A percentile compares a stretch with the other conserved stretches of the same genome.
phyloP scores from a whole-genome alignment of 2,113 vertebrate genomes.

The Athene cunicularia region DNA sequence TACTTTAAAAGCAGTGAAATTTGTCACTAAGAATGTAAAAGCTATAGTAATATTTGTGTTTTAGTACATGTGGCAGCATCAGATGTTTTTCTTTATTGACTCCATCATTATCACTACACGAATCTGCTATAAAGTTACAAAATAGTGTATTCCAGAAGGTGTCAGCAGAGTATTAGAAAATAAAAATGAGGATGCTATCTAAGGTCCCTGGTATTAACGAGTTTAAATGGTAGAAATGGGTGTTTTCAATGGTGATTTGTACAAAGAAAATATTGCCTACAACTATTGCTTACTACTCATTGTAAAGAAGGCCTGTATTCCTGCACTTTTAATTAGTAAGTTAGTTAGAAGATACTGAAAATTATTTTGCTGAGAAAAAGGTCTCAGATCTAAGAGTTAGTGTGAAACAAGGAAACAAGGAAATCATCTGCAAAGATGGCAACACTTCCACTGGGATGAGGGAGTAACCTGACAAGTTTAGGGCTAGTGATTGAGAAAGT shows the following conservation, averaged over 20 bases:
- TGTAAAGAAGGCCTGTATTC: background rate
- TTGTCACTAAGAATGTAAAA: background rate
- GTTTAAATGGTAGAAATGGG: background rate
- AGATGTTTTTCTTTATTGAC: background rate
- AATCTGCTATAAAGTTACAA: background rate
- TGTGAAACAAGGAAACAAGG: background rate
- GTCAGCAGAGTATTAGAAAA: slow-evolving; percentile 69
- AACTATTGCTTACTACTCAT: background rate
- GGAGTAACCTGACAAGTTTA: background rate
- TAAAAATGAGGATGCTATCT: background rate
- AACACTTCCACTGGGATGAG: background rate
- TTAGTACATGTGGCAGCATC: background rate
- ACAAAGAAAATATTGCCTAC: background rate
- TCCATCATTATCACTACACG: background rate
- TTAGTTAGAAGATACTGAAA: background rate
- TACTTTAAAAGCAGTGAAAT: background rate
- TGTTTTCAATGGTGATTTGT: background rate
- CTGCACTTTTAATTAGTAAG: background rate
- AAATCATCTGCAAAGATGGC: background rate
- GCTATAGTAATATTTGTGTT: background rate
- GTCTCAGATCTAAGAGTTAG: background rate
- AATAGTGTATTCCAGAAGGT: slow-evolving; percentile 60
- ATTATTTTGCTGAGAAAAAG: background rate
- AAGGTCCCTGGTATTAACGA: background rate
- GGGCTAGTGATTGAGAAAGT: background rate